phyloP scores from a whole-genome alignment of 92 coral and sea anemone species.

The Metridium senile region DNA sequence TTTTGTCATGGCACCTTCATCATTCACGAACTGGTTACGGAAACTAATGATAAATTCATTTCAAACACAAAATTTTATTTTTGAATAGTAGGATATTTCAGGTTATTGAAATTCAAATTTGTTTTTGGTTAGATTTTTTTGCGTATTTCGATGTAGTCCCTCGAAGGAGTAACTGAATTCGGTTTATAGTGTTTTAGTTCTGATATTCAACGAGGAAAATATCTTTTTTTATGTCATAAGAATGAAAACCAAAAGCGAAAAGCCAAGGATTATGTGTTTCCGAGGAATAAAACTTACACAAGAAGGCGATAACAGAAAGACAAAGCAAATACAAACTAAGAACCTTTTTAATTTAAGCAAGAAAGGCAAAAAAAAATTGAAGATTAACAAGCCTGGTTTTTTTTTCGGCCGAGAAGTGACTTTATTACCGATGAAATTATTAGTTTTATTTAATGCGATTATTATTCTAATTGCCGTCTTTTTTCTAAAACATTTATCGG shows the following conservation, averaged over 20 bases:
- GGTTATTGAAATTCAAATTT: slow-evolving; percentile 1
- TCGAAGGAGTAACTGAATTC: neutral
- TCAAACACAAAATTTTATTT: neutral
- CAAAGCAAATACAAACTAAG: slow-evolving; percentile 5
- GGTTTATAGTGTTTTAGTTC: slow-evolving; percentile 9
- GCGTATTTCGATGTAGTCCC: neutral
- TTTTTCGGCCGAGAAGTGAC: neutral
- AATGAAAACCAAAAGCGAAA: slow-evolving; percentile 39
- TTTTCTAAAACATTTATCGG: slow-evolving; percentile 2
- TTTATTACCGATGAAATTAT: neutral
- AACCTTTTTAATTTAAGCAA: slow-evolving; percentile 12
- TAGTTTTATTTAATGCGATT: neutral
- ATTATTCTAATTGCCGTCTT: neutral
- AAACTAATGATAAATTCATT: slow-evolving; percentile 4
- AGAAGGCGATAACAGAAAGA: slow-evolving; percentile 14
- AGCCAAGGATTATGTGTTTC: slow-evolving; percentile 15
- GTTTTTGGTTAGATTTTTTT: neutral
- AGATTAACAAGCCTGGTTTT: neutral
- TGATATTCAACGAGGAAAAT: slow-evolving; percentile 12
- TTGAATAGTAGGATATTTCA: slow-evolving; percentile 15
- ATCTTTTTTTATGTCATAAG: slow-evolving; percentile 20
- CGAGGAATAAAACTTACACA: neutral
- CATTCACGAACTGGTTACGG: slow-evolving; percentile 19
- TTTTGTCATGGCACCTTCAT: slow-evolving; percentile 12
- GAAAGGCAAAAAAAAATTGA: neutral